Conservation (phyloP, 2,797 vertebrate species). For the Hoplostethus atlanticus region DNA sequence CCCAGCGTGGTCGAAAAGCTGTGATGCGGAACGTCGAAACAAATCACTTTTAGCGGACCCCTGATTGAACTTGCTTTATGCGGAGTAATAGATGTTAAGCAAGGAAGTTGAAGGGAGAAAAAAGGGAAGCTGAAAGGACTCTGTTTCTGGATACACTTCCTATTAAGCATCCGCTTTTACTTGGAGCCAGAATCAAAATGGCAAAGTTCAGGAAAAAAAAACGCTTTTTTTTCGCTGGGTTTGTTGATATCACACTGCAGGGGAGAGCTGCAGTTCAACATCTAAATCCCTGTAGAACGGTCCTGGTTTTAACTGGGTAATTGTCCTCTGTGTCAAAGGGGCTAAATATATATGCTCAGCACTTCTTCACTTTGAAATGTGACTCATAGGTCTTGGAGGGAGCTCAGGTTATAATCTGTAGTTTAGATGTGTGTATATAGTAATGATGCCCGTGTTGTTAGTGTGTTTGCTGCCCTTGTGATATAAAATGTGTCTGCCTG, state of each 20-base stretch:
- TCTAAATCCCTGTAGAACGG: not conserved
- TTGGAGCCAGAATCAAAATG: not conserved
- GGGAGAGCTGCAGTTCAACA: not conserved
- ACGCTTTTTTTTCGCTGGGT: not conserved
- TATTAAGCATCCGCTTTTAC: not conserved
- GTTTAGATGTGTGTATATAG: not conserved
- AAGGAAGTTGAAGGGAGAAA: not conserved
- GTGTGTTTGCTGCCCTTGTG: slow-evolving; percentile 7
- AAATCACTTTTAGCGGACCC: not conserved
- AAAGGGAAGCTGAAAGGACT: not conserved
- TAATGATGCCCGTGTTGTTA: not conserved
- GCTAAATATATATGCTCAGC: not conserved
- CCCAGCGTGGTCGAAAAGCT: not conserved
- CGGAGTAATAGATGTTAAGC: not conserved
- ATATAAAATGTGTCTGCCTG: not conserved
- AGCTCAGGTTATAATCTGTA: not conserved
- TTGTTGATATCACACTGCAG: not conserved
- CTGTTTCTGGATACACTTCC: not conserved
- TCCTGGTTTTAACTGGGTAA: not conserved
- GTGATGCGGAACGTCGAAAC: no score
- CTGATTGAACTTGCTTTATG: not conserved
- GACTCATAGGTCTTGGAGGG: not conserved
- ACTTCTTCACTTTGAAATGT: not conserved
- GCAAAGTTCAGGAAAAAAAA: not conserved
- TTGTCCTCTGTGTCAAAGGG: not conserved